A percentile compares a stretch with the other conserved stretches of the same genome.
Conservation (phyloP, 2,113 vertebrate species). For the Blennius ocellaris region DNA sequence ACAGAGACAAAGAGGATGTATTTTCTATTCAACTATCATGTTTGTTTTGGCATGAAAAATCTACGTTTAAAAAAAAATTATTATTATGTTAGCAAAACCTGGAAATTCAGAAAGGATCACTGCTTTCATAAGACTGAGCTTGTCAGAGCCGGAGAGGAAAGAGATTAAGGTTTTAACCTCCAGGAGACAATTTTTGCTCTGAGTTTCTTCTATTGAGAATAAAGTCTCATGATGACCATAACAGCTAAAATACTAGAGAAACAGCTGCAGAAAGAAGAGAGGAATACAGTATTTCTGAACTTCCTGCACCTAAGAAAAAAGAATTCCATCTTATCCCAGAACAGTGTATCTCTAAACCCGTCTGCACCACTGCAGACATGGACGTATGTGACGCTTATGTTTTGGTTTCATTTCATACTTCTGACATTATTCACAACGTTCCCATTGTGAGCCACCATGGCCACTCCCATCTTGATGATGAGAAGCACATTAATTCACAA, state of each 20-base stretch:
- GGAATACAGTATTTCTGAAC: slow-evolving; percentile 93
- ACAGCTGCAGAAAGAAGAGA: slow-evolving; percentile 93
- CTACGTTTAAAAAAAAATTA: no score
- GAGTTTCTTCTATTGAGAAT: no score
- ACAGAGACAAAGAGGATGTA: not conserved
- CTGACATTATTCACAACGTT: no score
- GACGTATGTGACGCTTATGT: no score
- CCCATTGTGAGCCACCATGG: no score
- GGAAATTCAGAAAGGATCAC: slow-evolving; percentile 90
- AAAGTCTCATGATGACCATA: not conserved
- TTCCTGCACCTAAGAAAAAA: slow-evolving; percentile 93
- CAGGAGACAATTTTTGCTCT: no score
- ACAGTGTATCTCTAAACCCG: slow-evolving; percentile 37
- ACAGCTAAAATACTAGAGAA: slow-evolving; percentile 96
- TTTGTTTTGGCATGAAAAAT: not conserved
- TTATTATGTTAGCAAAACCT: slow-evolving; percentile 90
- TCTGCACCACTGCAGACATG: no score
- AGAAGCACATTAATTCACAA: not conserved
- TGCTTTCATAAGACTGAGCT: slow-evolving; percentile 90
- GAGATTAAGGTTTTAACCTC: slow-evolving; percentile 88
- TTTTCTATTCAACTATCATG: not conserved
- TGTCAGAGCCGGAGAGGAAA: slow-evolving; percentile 91
- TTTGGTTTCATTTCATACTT: no score
- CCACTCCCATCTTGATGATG: slow-evolving; percentile 90
- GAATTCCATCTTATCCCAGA: slow-evolving; percentile 81